Evolutionary conservation across 2,888 invertebrate species (phyloP), one percentile per base, ranked within the genome.

Genomic region (Exocentrus adspersus): DNA sequence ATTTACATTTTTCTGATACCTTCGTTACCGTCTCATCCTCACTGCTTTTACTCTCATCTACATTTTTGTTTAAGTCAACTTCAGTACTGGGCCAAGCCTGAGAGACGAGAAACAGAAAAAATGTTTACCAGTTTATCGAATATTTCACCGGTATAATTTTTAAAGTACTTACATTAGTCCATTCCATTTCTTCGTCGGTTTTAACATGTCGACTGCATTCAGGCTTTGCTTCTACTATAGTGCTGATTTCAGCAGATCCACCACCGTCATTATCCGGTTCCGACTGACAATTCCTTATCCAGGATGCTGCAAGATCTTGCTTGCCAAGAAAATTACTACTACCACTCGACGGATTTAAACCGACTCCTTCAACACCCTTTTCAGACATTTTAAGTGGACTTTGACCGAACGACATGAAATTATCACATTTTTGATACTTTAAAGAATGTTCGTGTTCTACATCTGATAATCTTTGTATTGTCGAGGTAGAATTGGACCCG

Each of bases 101-200:
- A 28, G 60, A 68, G 6, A 53, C n/a, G n/a, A n/a, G n/a, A n/a
- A n/a, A n/a, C n/a, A n/a, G n/a, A n/a, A n/a, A n/a, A n/a, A n/a
- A n/a, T n/a, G n/a, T n/a, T n/a, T n/a, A n/a, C n/a, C n/a, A n/a
- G n/a, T n/a, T n/a, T n/a, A n/a, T n/a, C n/a, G n/a, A n/a, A n/a
- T n/a, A n/a, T n/a, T n/a, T n/a, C n/a, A n/a, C n/a, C n/a, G n/a
- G n/a, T 24, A 24, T 24, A 24, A 5, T 24, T 3, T 7, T 7
- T 24, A 24, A 5, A 37, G 12, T 16, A 61, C 65, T 62, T 61
- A 69, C 73, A 64, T 70, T 62, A 32, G 63, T 61, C 73, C 73
- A 73, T 10, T 73, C 73, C 73, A 73, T 73, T 42, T 70, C 69
- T 43, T 71, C 68, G n/a, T n/a, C 32, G 21, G 43, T 16, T 48